phyloP scores from a whole-genome alignment of 1,140 invertebrate genomes.

The Rhagoletis pomonella region DNA sequence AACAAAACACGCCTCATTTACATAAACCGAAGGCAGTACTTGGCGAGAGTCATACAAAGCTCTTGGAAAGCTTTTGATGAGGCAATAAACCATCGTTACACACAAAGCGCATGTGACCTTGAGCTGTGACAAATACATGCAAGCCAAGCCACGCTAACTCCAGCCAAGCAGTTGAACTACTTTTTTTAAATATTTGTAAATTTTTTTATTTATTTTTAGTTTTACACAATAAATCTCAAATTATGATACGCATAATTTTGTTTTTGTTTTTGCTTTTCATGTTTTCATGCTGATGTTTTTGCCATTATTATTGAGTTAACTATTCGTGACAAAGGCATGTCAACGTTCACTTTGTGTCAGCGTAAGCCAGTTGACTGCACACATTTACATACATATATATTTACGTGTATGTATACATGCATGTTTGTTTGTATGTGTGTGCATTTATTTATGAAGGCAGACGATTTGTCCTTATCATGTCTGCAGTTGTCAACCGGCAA shows the following conservation, averaged over 20 bases:
- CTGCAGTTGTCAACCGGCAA: not conserved
- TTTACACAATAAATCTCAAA: not conserved
- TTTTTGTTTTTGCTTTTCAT: not conserved
- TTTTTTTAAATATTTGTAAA: not conserved
- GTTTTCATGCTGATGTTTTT: not conserved
- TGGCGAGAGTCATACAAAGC: not conserved
- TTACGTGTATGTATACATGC: not conserved
- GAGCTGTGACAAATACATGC: not conserved
- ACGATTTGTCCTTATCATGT: not conserved
- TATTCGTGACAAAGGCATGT: conserved; percentile 25
- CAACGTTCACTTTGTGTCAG: conserved; percentile 12
- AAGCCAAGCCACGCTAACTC: not conserved
- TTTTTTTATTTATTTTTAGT: no score
- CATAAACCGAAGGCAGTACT: not conserved
- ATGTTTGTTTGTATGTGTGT: not conserved
- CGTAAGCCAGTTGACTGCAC: not conserved
- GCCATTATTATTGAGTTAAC: conserved; percentile 9
- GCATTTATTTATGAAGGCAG: no score
- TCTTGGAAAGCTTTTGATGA: not conserved
- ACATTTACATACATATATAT: not conserved
- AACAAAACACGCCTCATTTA: not conserved
- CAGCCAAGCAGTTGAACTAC: not conserved
- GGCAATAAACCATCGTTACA: not conserved
- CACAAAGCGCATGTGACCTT: not conserved
- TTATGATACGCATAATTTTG: conserved; percentile 8